Conservation (phyloP, 2,797 vertebrate species). For the Xerus rutilus region DNA sequence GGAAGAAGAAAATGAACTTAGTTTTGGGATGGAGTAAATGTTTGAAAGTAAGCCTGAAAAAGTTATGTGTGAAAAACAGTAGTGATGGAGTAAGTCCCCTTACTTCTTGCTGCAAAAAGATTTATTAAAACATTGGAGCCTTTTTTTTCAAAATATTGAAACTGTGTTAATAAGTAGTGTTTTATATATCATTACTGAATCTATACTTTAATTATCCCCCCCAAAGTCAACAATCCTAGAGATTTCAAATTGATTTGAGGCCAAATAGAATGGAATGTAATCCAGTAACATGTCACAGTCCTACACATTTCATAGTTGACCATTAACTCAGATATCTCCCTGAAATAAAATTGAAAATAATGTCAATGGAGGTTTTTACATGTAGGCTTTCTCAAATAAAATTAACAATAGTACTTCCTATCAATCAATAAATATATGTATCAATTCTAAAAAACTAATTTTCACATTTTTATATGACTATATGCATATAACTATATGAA, state of each 20-base stretch:
- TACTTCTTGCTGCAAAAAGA: background rate
- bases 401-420: background rate
- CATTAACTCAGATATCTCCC: background rate
- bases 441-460: background rate
- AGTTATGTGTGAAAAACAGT: background rate
- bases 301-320: background rate
- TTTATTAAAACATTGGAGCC: background rate
- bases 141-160: background rate
- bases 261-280: background rate
- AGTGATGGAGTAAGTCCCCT: background rate
- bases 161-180: background rate
- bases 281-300: background rate
- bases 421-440: background rate
- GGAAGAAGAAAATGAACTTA: background rate
- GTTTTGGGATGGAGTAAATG: fast-evolving
- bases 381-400: background rate
- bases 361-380: background rate
- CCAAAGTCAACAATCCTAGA: background rate
- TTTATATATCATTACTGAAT: background rate
- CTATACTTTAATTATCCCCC: background rate
- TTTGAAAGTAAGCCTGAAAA: background rate
- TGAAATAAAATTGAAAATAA: conserved; percentile 11
- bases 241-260: background rate
- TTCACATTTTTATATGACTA: background rate
- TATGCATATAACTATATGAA: background rate